Base-by-base conservation (phyloP, 2,797 vertebrate species). In the Epinephelus coioides region DNA sequence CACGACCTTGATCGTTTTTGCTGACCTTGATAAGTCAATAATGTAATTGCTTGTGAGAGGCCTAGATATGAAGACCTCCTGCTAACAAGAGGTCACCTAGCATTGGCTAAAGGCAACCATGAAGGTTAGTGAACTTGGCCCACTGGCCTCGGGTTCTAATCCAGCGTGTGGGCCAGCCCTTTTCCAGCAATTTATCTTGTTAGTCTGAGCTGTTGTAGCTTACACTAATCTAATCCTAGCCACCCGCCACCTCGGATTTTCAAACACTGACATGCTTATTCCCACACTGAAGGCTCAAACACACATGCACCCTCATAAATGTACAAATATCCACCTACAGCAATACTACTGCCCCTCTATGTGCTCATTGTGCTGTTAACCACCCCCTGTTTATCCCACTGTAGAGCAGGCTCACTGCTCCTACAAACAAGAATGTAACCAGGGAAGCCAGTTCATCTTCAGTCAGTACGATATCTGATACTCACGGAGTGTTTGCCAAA, bases 211-310 rank as follows among this genome's bases (percentile, higher is more conserved):
- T 90, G 78, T 88, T 80, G 82, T 92, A 91, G 92, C 78, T 94
- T 95, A 93, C 68, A 63, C 86, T 93, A 94, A 94, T 92, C 92
- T 93, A 92, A 94, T 94, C 90, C 81, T 50, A 82, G 72, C 83
- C 81, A 88, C 64, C 85, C 84, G 70, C 86, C 86, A 89, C 90
- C 78, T 87, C 11, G n/a, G 85, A 86, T 85, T 91, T 88, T 79
- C 78, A 88, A 86, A 83, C 46, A 23, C 77, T 72, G 65, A 88
- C 90, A 88, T 84, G 87, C 81, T 86, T 85, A 80, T 73, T 80
- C 53, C 47, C 74, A 79, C 70, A 65, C 56, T 51, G 5, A 25
- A 73, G n/a, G 15, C 30, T 23, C 54, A 69, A 43, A 68, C 59
- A 80, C 12, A 14, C n/a, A 70, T 69, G 34, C 51, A 40, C 23